phyloP scores from a whole-genome alignment of 2,113 vertebrate genomes.

The Ageneiosus marmoratus region DNA sequence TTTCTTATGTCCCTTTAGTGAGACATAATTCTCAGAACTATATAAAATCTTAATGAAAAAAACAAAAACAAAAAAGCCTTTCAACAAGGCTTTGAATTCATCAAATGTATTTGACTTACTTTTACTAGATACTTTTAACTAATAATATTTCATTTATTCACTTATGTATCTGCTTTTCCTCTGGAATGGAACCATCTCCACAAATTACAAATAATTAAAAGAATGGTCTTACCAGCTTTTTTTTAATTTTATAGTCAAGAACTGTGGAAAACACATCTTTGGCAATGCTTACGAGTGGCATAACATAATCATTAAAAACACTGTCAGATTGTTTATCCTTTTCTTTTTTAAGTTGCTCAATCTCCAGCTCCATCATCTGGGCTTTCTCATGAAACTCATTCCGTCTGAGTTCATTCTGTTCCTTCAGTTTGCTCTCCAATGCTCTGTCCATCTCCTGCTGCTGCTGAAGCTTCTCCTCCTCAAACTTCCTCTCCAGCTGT shows the following conservation, averaged over 20 bases:
- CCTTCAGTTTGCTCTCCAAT: constrained; percentile 54
- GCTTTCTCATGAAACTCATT: constrained; percentile 49
- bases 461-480: constrained; percentile 42
- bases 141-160: neutral
- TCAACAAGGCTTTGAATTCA: neutral
- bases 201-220: neutral
- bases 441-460: constrained; percentile 47
- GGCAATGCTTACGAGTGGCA: neutral
- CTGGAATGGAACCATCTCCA: neutral
- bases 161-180: neutral
- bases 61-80: neutral
- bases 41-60: too few relatives aligned
- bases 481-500: constrained; percentile 49
- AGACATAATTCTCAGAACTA: neutral
- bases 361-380: constrained; percentile 49
- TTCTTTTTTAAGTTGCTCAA: constrained; percentile 36
- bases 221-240: neutral
- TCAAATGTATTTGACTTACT: neutral
- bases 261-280: neutral
- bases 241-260: neutral
- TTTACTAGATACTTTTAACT: neutral
- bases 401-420: constrained; percentile 43
- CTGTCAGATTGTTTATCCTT: neutral
- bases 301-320: neutral
- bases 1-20: neutral